Evolutionary conservation across 2,113 vertebrate genomes (phyloP).

Genomic region (Brienomyrus longianalis): DNA sequence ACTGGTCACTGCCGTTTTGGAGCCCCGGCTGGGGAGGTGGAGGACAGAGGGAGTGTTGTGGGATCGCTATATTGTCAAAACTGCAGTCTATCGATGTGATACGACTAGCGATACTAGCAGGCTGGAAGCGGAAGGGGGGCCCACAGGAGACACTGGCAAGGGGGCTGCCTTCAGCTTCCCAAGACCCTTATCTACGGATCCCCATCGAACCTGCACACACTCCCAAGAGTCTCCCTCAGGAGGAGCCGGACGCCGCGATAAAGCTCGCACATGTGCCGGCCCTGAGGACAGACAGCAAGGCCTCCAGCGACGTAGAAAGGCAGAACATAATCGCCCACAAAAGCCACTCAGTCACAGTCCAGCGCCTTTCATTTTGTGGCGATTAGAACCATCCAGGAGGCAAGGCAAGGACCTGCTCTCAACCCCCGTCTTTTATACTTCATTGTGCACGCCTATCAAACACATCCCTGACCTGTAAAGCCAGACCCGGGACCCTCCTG

Average conservation of each 20-base stretch:
- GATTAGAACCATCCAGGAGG: not conserved
- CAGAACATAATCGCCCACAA: not conserved
- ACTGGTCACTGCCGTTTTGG: not conserved
- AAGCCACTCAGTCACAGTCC: not conserved
- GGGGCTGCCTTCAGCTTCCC: constrained; percentile 3
- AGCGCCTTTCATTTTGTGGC: not conserved
- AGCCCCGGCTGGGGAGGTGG: not conserved
- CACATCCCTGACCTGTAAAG: not conserved
- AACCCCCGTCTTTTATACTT: not conserved
- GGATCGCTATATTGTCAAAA: not conserved
- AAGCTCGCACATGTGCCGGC: not conserved
- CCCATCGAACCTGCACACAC: not conserved
- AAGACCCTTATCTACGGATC: constrained; percentile 33
- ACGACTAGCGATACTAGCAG: not conserved
- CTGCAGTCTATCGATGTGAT: not conserved
- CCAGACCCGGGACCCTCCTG: not conserved
- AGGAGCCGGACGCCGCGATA: not conserved
- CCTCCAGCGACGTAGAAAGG: not conserved
- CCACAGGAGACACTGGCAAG: constrained; percentile 17
- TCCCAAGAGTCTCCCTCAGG: not conserved
- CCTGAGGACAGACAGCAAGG: not conserved
- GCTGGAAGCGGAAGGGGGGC: not conserved
- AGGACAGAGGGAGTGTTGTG: not conserved
- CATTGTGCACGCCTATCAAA: not conserved
- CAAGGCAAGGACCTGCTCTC: not conserved